A percentile compares a stretch with the other conserved stretches of the same genome.
Evolutionary conservation across 2,113 vertebrate genomes (phyloP).

Genomic region (Nettapus auritus): DNA sequence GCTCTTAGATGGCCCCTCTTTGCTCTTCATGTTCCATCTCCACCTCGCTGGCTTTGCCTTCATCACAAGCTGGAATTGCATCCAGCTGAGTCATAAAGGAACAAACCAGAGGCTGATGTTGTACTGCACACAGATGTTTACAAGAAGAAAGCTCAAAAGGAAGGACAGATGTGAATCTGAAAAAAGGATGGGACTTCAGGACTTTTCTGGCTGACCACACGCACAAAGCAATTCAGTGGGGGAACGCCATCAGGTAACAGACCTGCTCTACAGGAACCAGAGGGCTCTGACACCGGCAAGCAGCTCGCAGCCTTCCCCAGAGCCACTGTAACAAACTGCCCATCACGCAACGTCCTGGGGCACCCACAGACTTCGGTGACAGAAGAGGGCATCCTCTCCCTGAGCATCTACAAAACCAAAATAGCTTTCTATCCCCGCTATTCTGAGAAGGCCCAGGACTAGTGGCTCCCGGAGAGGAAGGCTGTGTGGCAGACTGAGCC

Average conservation of each 20-base stretch:
- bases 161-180: not conserved
- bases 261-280: not conserved
- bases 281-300: not conserved
- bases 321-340: not conserved
- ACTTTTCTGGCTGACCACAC: not conserved
- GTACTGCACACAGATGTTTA: not conserved
- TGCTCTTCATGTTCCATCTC: not conserved
- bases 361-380: not conserved
- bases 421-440: not conserved
- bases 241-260: too few species aligned
- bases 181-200: not conserved
- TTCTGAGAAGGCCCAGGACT: not conserved
- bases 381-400: not conserved
- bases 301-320: not conserved
- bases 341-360: not conserved
- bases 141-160: not conserved
- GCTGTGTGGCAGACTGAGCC: not conserved
- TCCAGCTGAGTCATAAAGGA: fast-evolving
- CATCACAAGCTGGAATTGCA: not conserved
- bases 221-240: not conserved
- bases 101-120: not conserved
- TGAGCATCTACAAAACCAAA: not conserved
- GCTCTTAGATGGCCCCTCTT: not conserved
- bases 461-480: not conserved
- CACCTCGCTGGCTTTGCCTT: not conserved